Evolutionary conservation across 2,113 vertebrate species (phyloP).

Genomic region (Pseudorhombus dupliciocellatus): DNA sequence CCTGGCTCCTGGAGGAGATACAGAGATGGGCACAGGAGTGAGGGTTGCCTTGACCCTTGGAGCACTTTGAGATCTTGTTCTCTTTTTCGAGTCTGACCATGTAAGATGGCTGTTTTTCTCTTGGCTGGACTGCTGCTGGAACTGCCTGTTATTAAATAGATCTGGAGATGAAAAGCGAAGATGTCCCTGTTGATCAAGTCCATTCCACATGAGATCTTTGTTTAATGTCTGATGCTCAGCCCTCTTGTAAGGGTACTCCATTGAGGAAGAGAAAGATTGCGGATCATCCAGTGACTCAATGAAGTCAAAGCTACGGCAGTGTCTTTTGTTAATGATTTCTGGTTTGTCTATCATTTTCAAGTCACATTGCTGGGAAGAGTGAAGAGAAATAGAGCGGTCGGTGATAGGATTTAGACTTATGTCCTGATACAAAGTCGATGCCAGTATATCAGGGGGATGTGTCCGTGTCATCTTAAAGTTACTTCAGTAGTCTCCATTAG

Average conservation of each 20-base stretch:
- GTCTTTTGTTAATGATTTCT: constrained; percentile 93
- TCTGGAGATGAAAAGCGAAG: constrained; percentile 81
- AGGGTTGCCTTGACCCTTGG: constrained; percentile 86
- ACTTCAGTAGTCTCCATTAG: constrained; percentile 80
- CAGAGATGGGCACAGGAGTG: constrained; percentile 84
- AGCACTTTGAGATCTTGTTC: constrained; percentile 89
- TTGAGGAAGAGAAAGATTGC: constrained; percentile 74
- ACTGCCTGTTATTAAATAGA: constrained; percentile 73
- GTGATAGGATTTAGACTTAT: constrained; percentile 85
- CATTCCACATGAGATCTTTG: constrained; percentile 80
- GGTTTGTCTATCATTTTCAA: constrained; percentile 86
- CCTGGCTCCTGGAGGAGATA: constrained; percentile 77
- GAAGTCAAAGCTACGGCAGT: constrained; percentile 96
- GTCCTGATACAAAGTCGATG: constrained; percentile 92
- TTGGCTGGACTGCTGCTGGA: constrained; percentile 62
- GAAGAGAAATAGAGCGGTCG: constrained; percentile 71
- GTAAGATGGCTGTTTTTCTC: constrained; percentile 73
- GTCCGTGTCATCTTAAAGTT: constrained; percentile 96
- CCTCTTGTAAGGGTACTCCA: constrained; percentile 82
- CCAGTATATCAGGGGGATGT: constrained; percentile 94
- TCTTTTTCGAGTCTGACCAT: constrained; percentile 83
- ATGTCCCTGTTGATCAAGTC: constrained; percentile 76
- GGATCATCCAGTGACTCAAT: constrained; percentile 91
- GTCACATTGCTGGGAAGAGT: constrained; percentile 85
- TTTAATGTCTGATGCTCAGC: constrained; percentile 71